phyloP scores from a whole-genome alignment of 92 coral and sea anemone genomes.

The Virgularia gustaviana region DNA sequence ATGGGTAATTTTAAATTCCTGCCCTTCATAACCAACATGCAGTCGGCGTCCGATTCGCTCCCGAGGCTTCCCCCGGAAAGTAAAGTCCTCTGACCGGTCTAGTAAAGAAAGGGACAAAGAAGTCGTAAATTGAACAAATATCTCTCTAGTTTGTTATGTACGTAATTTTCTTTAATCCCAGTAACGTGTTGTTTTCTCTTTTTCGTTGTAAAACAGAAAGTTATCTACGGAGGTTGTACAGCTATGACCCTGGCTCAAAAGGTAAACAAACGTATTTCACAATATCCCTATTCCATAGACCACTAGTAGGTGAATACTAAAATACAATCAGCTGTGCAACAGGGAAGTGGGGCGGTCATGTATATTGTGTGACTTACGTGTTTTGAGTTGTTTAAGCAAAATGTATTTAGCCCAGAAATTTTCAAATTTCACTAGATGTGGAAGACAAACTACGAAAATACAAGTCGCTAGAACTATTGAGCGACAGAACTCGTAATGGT shows the following conservation, averaged over 20 bases:
- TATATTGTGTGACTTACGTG: no score
- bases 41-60: no score
- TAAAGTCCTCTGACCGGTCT: no score
- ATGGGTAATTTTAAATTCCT: no score
- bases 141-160: neutral
- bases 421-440: neutral
- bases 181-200: slow-evolving; percentile 15
- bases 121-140: neutral
- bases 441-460: slow-evolving; percentile 33
- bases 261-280: slow-evolving; percentile 50
- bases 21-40: no score
- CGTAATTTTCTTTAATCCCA: neutral
- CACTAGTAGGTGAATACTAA: no score
- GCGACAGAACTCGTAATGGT: slow-evolving; percentile 21
- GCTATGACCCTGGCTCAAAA: slow-evolving; percentile 79
- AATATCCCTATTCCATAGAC: no score
- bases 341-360: no score
- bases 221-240: slow-evolving; percentile 83
- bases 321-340: no score
- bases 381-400: neutral
- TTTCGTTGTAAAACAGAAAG: slow-evolving; percentile 65
- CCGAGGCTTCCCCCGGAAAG: no score
- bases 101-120: no score
- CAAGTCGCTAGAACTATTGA: slow-evolving; percentile 24
- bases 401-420: neutral